Evolutionary conservation across 2,888 invertebrate genomes (phyloP).

Genomic region (Drosophila prolongata): DNA sequence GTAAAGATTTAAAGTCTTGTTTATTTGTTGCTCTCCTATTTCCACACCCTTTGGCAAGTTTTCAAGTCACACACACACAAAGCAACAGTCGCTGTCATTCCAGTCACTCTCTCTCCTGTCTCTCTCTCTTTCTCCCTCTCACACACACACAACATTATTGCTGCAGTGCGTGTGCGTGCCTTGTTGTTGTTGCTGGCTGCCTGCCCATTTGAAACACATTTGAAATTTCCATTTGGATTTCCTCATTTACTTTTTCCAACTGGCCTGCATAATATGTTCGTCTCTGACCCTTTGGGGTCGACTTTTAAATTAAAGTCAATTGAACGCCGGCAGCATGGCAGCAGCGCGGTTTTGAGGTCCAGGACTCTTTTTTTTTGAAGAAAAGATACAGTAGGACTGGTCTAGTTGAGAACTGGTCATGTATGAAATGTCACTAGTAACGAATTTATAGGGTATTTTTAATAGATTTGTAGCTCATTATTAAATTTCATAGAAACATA

Average conservation of each 20-base stretch:
- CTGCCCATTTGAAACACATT: constrained; percentile 75
- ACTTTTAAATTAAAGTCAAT: constrained; percentile 72
- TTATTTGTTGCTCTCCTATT: constrained; percentile 45
- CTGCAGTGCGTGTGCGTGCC: constrained; percentile 28
- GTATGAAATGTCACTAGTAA: no score
- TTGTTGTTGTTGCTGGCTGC: constrained; percentile 53
- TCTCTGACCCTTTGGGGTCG: constrained; percentile 72
- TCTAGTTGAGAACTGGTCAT: neutral
- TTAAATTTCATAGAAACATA: no score
- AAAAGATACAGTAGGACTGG: constrained; percentile 5
- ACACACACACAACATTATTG: neutral
- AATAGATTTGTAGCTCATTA: no score
- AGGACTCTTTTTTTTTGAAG: constrained; percentile 8
- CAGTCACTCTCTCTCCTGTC: neutral
- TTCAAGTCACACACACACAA: constrained; percentile 47
- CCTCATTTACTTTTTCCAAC: constrained; percentile 61
- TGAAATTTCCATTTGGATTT: constrained; percentile 75
- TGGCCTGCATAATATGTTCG: constrained; percentile 67
- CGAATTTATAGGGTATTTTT: no score
- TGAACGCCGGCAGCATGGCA: constrained; percentile 34
- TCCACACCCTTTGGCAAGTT: constrained; percentile 69
- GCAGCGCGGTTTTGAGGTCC: constrained; percentile 13
- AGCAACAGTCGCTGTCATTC: constrained; percentile 20
- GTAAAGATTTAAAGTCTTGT: constrained; percentile 35
- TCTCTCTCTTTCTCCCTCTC: neutral